Percentiles rank a stretch among this genome's conserved stretches.
phyloP scores from a whole-genome alignment of 2,113 vertebrate species.

The Oryctolagus cuniculus region mOryCun1.1 NC_091435.1:41233001-41233500 shows the following conservation, averaged over 20 bases:
- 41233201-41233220: neutral
- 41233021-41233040: neutral
- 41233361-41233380: too few species aligned
- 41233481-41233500: too few species aligned
- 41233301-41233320: too few species aligned
- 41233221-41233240: neutral
- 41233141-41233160: neutral
- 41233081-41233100: neutral
- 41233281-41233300: too few species aligned
- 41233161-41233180: neutral
- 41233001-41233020: neutral
- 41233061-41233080: neutral
- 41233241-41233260: neutral
- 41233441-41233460: too few species aligned
- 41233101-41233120: neutral
- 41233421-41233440: too few species aligned
- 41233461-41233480: too few species aligned
- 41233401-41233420: too few species aligned
- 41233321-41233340: too few species aligned
- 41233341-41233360: too few species aligned
- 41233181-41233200: neutral
- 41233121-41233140: neutral
- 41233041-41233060: neutral
- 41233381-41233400: too few species aligned
- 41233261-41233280: neutral